Base-by-base conservation (phyloP, 2,113 vertebrate species). In the Sitta europaea region DNA sequence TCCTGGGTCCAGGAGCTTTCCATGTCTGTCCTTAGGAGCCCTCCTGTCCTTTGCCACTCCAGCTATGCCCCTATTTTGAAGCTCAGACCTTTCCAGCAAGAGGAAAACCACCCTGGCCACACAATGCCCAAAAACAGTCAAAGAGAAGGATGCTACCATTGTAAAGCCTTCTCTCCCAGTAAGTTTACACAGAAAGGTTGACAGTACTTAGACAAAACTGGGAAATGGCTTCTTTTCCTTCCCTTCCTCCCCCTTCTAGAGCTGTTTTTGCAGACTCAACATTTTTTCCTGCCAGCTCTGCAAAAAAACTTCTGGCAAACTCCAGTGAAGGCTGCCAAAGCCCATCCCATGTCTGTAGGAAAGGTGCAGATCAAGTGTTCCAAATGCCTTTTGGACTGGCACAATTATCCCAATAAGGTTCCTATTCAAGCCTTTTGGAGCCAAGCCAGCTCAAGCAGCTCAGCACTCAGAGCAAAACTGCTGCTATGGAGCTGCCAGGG, bases 161-260 rank as follows among this genome's bases (percentile, higher is more conserved):
- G 50, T 33, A 88, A 88, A 88, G 28, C 24, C 35, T 76, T 72
- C 47, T 83, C 16, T 76, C 70, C 47, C 42, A 33, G 11, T 35
- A 77, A 62, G 21, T 63, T 92, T 71, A 83, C 67, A 31, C 27
- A 90, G 62, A 79, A 92, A 95, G 5, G 42, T 31, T 66, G 63
- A 91, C 75, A 83, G 35, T 15, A 45, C 45, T 66, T 0, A 0
- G 51, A 86, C 86, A 95, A 86, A 94, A 73, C 47, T 43, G 55
- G 86, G 86, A 94, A 97, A 43, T 21, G 6, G 13, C 19, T 80
- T 27, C 14, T 87, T 90, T 88, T 86, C 80, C 84, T 89, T 84
- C 54, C 71, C 54, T 82, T 91, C 45, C 93, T 66, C 43, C 40
- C 12, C 3, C 45, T 93, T 42, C 1, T 0, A 75, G 38, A 62